Evolutionary conservation across 2,113 vertebrate species (phyloP).

Genomic region (Apodemus speciosus): DNA sequence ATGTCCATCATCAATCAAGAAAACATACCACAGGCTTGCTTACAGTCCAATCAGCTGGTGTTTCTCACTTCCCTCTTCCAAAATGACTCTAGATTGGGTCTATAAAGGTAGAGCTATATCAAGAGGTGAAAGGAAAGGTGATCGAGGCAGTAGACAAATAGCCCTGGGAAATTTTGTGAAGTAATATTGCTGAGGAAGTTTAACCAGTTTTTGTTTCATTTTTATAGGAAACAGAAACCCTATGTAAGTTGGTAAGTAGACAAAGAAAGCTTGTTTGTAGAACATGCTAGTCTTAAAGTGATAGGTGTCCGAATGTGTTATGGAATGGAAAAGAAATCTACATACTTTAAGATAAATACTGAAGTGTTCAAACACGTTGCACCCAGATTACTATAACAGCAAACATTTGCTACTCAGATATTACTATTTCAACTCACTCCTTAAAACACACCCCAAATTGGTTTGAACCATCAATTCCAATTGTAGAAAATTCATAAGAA

Average conservation of each 20-base stretch:
- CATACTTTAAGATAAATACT: conserved; percentile 7
- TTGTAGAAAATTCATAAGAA: conserved; percentile 4
- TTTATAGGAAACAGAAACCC: not conserved
- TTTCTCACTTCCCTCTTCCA: not conserved
- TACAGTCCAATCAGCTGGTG: not conserved
- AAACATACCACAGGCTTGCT: not conserved
- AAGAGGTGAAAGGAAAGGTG: not conserved
- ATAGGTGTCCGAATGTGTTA: not conserved
- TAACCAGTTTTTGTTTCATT: conserved; percentile 2
- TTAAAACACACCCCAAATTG: conserved; percentile 3
- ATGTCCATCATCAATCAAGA: not conserved
- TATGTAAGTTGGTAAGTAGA: conserved; percentile 25
- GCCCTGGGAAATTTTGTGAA: not conserved
- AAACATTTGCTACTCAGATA: not conserved
- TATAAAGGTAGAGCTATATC: not conserved
- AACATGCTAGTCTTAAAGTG: not conserved
- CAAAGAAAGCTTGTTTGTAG: not conserved
- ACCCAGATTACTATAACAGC: not conserved
- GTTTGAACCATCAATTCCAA: not conserved
- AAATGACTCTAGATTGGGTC: not conserved
- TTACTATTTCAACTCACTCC: conserved; percentile 20
- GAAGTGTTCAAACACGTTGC: conserved; percentile 14
- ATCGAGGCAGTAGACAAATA: not conserved
- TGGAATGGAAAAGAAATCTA: conserved; percentile 32
- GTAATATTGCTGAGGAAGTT: not conserved